Base-by-base conservation (phyloP, 2,797 vertebrate species). In the Pelobates cultripes region DNA sequence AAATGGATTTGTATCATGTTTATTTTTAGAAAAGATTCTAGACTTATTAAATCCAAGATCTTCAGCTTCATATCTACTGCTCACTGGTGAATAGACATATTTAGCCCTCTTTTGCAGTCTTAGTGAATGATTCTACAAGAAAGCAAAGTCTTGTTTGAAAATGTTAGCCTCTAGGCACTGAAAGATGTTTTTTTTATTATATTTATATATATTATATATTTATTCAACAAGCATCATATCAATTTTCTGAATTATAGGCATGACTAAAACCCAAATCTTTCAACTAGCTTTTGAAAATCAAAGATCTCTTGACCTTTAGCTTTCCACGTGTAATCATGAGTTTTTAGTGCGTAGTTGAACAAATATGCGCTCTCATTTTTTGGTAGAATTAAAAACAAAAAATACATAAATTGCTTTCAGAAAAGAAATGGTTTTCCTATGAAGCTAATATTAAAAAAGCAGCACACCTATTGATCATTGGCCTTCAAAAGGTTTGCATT, bases 201-300 rank as follows among this genome's bases (percentile, higher is more conserved):
- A 51, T 51, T 51, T 51, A 51, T 51, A 6, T 10, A 6, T 51
- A 6, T 51, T 51, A 6, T 51, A 6, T 47, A 5, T 51, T 81
- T 82, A 42, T 77, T 77, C 74, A 77, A 71, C 55, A 76, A 74
- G 40, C 76, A 75, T 78, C 76, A 73, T 78, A 78, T 78, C 75
- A 73, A 78, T 83, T 78, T 78, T 67, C 64, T 75, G 70, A 83
- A 83, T 78, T 74, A 78, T 83, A 78, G 78, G 61, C 70, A 83
- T 70, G 75, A 57, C 70, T 64, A 53, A 70, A 83, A 71, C 70
- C 71, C 53, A 70, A 28, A 60, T 83, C 63, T 17, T 70, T 70
- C 63, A 75, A 69, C 63, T 73, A 78, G n/a, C 77, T 78, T 51
- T 78, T 74, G 63, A 55, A 70, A 78, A 83, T 83, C 70, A 12